These are phyloP conservation scores for Tauraco hartlaubi DNA, from an alignment of 2,797 vertebrate genomes.

Conservation along the genomic window DNA sequence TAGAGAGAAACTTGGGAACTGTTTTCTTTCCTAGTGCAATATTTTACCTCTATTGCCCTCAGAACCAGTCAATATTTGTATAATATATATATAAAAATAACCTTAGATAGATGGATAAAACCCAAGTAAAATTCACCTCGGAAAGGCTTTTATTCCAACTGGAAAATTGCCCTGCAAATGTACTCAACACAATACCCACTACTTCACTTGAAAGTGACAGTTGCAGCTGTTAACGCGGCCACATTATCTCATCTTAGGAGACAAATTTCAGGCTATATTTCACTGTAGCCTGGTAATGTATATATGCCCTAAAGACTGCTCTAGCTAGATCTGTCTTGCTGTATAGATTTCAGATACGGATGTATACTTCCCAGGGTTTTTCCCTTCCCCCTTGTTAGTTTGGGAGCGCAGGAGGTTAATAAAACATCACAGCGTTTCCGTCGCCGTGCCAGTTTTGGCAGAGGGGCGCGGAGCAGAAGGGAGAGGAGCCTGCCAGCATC, in stretches of 20 bases:
- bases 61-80: slow-evolving; percentile 73
- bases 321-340: slow-evolving; percentile 65
- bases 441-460: not conserved
- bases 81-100: slow-evolving; percentile 78
- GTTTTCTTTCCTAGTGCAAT: slow-evolving; percentile 56
- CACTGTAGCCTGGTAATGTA: slow-evolving; percentile 70
- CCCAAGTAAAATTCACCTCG: slow-evolving; percentile 65
- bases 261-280: slow-evolving; percentile 80
- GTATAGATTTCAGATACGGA: slow-evolving; percentile 67
- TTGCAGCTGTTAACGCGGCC: slow-evolving; percentile 78
- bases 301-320: slow-evolving; percentile 65
- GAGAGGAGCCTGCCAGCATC: not conserved
- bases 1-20: slow-evolving; percentile 49
- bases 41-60: slow-evolving; percentile 73
- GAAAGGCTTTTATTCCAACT: slow-evolving; percentile 78
- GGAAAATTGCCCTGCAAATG: slow-evolving; percentile 79
- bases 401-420: not conserved
- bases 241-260: slow-evolving; percentile 81
- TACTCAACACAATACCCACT: slow-evolving; percentile 78
- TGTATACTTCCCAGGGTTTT: slow-evolving; percentile 35
- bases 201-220: slow-evolving; percentile 79
- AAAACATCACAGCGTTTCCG: not conserved
- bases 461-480: not conserved
- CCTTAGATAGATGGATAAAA: slow-evolving; percentile 74
- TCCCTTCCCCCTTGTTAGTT: slow-evolving; percentile 3